Percentiles rank a stretch among this genome's conserved stretches.
Conservation (phyloP, 2,888 invertebrate genomes). For the Anoplius nigerrimus region DNA sequence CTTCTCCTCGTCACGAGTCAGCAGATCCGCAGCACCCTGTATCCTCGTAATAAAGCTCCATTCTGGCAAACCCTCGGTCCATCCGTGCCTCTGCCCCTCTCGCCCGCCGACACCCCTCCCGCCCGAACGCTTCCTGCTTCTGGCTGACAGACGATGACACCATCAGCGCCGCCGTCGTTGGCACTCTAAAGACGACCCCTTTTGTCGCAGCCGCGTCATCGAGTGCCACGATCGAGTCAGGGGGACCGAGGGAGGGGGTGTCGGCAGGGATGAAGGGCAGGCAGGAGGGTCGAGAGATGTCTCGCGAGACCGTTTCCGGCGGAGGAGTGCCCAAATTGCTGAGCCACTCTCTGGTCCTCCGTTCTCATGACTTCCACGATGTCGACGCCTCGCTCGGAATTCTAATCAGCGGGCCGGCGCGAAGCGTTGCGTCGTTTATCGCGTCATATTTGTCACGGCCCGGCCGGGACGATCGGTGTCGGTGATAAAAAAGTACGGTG, state of each 20-base stretch:
- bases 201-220: not conserved
- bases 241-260: not conserved
- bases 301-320: conserved; percentile 57
- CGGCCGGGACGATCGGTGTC: not conserved
- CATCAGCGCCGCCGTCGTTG: conserved; percentile 34
- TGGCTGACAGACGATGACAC: conserved; percentile 29
- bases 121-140: conserved; percentile 30
- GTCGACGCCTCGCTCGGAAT: conserved; percentile 52
- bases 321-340: conserved; percentile 51
- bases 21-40: conserved; percentile 47
- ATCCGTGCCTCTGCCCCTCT: conserved; percentile 14
- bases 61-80: conserved; percentile 30
- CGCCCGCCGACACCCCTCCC: conserved; percentile 9
- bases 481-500: not conserved
- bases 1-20: conserved; percentile 46
- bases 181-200: conserved; percentile 21
- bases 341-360: conserved; percentile 39
- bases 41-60: conserved; percentile 56
- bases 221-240: not conserved
- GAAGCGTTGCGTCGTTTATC: not conserved
- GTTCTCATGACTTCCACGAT: conserved; percentile 54
- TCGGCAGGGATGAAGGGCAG: conserved; percentile 21
- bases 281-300: conserved; percentile 27
- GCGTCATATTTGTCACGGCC: conserved; percentile 2
- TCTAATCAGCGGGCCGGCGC: conserved; percentile 48